These are phyloP conservation scores for Pundamilia nyererei DNA, from an alignment of 2,113 vertebrate species.

Conservation along the genomic window DNA sequence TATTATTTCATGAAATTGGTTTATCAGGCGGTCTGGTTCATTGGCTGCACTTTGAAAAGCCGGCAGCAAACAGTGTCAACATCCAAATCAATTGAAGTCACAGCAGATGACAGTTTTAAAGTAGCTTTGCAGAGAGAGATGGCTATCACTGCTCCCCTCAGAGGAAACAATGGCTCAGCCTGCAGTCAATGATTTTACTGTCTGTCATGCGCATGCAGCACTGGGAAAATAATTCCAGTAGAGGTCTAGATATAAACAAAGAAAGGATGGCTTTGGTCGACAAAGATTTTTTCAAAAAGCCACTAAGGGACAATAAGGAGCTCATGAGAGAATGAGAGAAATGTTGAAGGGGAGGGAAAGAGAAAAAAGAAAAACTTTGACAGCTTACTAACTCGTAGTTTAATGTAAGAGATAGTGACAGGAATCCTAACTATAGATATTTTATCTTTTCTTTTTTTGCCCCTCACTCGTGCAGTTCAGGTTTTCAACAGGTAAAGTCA, in stretches of 20 bases:
- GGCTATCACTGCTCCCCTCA: neutral
- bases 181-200: neutral
- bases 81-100: neutral
- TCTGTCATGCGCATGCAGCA: neutral
- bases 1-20: neutral
- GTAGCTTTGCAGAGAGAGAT: neutral
- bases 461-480: neutral
- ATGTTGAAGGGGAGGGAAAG: neutral
- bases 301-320: neutral
- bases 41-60: neutral
- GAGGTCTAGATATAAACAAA: neutral
- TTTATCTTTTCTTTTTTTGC: neutral
- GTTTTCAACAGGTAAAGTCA: neutral
- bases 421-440: neutral
- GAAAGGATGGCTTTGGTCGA: neutral
- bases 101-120: neutral
- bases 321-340: neutral
- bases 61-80: neutral
- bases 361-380: neutral
- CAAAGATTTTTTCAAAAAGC: neutral
- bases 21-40: neutral
- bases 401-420: neutral
- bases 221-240: neutral
- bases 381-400: neutral
- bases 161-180: neutral